phyloP scores from a whole-genome alignment of 1,140 invertebrate genomes.

The Lepidurus packardi region DNA sequence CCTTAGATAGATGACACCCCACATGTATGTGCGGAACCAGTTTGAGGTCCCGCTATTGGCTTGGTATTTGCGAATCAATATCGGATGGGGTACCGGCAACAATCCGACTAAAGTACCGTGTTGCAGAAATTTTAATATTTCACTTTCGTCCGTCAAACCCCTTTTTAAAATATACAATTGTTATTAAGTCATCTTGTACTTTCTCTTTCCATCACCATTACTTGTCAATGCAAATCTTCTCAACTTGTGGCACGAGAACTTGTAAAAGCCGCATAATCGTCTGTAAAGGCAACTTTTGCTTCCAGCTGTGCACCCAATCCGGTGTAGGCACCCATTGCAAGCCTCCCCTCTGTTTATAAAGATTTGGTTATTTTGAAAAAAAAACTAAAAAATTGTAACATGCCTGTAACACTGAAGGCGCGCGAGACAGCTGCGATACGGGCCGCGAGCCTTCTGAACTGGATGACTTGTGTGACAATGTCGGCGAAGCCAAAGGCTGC shows the following conservation, averaged over 20 bases:
- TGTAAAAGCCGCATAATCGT: constrained; percentile 98
- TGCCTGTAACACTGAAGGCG: constrained; percentile 18
- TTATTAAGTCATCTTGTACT: constrained; percentile 5
- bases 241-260: constrained; percentile 97
- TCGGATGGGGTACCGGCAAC: constrained; percentile 96
- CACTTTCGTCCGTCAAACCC: constrained; percentile 97
- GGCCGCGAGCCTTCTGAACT: constrained; percentile 32
- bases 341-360: constrained; percentile 31
- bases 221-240: constrained; percentile 99
- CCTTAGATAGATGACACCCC: constrained; percentile 97
- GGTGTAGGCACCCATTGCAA: constrained; percentile 72
- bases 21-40: constrained; percentile 99
- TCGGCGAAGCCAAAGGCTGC: constrained; percentile 32
- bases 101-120: constrained; percentile 97
- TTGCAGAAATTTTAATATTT: constrained; percentile 97
- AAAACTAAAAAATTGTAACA: not conserved
- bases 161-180: constrained; percentile 49
- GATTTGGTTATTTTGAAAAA: not conserved
- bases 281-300: constrained; percentile 92
- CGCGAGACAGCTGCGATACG: not conserved
- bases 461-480: constrained; percentile 33
- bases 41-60: constrained; percentile 95
- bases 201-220: constrained; percentile 44
- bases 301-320: constrained; percentile 95
- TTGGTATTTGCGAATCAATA: constrained; percentile 97